Percentiles rank a stretch among this genome's conserved stretches.
These are phyloP conservation scores for Phylloscopus whistleri DNA, from an alignment of 2,113 vertebrate species.

Conservation along the genomic window DNA sequence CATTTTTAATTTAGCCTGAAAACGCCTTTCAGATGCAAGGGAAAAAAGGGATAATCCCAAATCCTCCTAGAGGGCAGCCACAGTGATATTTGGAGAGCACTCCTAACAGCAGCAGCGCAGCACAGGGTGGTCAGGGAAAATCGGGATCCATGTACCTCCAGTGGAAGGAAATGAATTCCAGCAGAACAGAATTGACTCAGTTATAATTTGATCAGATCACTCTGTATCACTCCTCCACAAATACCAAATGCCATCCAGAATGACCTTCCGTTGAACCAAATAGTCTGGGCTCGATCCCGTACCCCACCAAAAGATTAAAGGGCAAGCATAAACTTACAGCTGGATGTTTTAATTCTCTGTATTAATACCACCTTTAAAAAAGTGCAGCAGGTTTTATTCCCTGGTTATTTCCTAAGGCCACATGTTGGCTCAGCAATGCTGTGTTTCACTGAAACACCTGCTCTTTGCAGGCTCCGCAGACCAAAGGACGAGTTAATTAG, in stretches of 20 bases:
- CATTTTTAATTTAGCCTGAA: background rate
- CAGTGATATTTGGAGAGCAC: background rate
- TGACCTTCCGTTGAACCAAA: background rate
- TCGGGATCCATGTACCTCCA: background rate
- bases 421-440: background rate
- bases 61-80: background rate
- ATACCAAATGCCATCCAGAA: background rate
- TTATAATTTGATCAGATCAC: background rate
- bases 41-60: background rate
- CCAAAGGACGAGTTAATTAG: slow-evolving; percentile 61
- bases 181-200: background rate
- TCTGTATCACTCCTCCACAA: background rate
- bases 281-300: background rate
- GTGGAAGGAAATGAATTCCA: background rate
- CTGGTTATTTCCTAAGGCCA: slow-evolving; percentile 31
- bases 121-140: background rate
- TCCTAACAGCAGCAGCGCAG: background rate
- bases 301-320: background rate
- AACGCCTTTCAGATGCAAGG: background rate
- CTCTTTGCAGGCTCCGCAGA: background rate
- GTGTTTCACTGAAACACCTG: slow-evolving; percentile 53
- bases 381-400: background rate
- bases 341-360: background rate
- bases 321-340: background rate
- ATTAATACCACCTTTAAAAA: background rate